Evolutionary conservation across 1,140 invertebrate genomes (phyloP).

Genomic region (Drosophila bocki): DNA sequence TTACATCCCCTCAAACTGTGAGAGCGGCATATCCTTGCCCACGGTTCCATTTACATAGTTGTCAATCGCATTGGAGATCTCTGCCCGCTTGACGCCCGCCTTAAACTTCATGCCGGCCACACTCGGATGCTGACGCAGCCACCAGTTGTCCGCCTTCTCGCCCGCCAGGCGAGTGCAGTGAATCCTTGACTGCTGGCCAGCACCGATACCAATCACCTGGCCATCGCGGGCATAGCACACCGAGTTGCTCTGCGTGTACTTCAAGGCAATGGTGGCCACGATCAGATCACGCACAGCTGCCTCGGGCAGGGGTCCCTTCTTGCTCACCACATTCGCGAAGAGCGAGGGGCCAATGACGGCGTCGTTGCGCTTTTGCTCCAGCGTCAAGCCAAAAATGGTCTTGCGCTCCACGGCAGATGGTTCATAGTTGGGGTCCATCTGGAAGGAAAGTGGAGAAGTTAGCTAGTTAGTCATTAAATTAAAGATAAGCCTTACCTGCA

Average conservation of each 20-base stretch:
- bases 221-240: conserved; percentile 88
- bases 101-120: conserved; percentile 95
- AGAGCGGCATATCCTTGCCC: conserved; percentile 88
- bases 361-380: conserved; percentile 97
- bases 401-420: conserved; percentile 93
- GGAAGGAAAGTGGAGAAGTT: background rate
- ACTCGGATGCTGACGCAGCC: conserved; percentile 96
- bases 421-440: conserved; percentile 96
- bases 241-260: conserved; percentile 95
- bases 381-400: conserved; percentile 95
- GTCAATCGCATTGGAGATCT: conserved; percentile 98
- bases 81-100: conserved; percentile 94
- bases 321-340: conserved; percentile 94
- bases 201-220: conserved; percentile 98
- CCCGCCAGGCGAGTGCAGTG: conserved; percentile 98
- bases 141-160: conserved; percentile 99
- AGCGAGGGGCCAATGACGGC: conserved; percentile 92
- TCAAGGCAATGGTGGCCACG: conserved; percentile 97
- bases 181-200: conserved; percentile 98
- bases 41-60: conserved; percentile 96
- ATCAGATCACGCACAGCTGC: conserved; percentile 95
- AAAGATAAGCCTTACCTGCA: conserved; percentile 87
- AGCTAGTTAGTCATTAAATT: background rate
- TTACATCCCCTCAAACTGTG: conserved; percentile 81
- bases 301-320: conserved; percentile 89